Conservation (phyloP, 2,888 invertebrate genomes). For the Sisyra nigra region DNA sequence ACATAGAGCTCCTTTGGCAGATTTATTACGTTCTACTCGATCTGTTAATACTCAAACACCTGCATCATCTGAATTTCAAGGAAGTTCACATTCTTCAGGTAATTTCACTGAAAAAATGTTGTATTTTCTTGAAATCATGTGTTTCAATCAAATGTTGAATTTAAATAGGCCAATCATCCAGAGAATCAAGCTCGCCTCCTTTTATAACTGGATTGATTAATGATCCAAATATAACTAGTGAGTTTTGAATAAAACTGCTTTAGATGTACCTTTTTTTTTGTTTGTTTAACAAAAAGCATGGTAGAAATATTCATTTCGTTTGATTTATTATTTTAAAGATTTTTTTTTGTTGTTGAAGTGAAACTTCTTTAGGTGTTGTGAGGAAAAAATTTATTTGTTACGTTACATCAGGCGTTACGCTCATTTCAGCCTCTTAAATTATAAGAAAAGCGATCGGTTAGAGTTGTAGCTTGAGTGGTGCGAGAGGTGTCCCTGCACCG, state of each 20-base stretch:
- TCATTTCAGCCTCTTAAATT: too few species aligned
- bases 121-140: background rate
- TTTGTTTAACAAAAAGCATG: background rate
- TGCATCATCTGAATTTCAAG: constrained; percentile 42
- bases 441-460: too few species aligned
- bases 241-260: constrained; percentile 15
- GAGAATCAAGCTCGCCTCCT: constrained; percentile 46
- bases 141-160: constrained; percentile 2
- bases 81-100: constrained; percentile 57
- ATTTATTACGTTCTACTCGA: constrained; percentile 47
- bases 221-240: constrained; percentile 39
- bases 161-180: constrained; percentile 41
- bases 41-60: constrained; percentile 80
- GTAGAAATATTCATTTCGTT: background rate
- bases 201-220: constrained; percentile 45
- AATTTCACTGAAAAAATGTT: constrained; percentile 14
- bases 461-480: too few species aligned
- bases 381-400: too few species aligned
- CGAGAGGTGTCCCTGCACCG: too few species aligned
- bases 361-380: too few species aligned
- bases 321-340: background rate
- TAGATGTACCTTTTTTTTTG: constrained; percentile 12
- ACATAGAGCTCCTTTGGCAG: constrained; percentile 69
- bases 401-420: too few species aligned
- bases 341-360: background rate